These are phyloP conservation scores for Meteorus cinctellus DNA, from an alignment of 2,888 invertebrate genomes.

Conservation along the genomic window DNA sequence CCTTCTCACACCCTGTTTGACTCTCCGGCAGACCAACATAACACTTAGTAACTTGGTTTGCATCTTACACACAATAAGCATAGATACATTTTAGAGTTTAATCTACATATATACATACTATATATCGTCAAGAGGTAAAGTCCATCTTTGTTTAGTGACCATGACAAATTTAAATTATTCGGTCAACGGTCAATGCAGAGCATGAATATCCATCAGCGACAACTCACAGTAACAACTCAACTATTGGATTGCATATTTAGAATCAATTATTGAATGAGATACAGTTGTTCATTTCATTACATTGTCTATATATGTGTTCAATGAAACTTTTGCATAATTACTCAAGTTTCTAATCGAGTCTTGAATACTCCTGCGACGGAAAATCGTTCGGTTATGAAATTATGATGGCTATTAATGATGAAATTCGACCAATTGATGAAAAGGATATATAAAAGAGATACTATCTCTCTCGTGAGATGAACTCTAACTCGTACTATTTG, in stretches of 20 bases:
- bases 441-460: too few relatives aligned
- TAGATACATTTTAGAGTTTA: conserved; percentile 32
- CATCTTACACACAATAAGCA: conserved; percentile 45
- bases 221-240: not conserved
- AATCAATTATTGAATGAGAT: not conserved
- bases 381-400: not conserved
- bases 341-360: not conserved
- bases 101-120: not conserved
- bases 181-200: not conserved
- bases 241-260: not conserved
- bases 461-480: not conserved
- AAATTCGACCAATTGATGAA: not conserved
- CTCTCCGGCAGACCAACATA: conserved; percentile 36
- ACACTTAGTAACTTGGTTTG: conserved; percentile 37
- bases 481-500: conserved; percentile 30
- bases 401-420: not conserved
- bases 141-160: conserved; percentile 18
- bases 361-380: not conserved
- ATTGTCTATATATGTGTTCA: not conserved
- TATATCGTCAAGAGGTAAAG: conserved; percentile 29
- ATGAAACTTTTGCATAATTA: not conserved
- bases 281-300: not conserved
- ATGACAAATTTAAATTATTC: conserved; percentile 6
- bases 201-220: not conserved
- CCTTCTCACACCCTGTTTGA: not conserved